These are phyloP conservation scores for Coenonympha arcania DNA, from an alignment of 2,888 invertebrate species.

Conservation along the genomic window DNA sequence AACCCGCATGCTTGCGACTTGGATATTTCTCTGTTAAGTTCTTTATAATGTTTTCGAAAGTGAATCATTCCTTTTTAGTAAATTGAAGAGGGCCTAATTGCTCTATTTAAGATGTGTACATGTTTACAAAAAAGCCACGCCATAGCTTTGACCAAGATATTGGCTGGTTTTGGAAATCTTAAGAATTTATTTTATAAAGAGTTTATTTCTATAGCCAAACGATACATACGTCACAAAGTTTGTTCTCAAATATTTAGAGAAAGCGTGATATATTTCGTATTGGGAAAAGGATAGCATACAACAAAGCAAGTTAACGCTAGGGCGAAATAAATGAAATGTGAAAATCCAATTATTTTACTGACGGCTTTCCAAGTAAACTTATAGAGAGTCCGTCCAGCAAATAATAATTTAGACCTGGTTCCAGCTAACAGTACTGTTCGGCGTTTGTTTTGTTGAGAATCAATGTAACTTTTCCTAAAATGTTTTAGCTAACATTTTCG, in stretches of 20 bases:
- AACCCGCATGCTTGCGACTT: no score
- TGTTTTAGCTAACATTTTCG: not conserved
- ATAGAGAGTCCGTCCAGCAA: slow-evolving; percentile 27
- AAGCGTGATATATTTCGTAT: not conserved
- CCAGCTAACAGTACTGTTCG: slow-evolving; percentile 3
- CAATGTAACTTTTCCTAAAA: slow-evolving; percentile 1
- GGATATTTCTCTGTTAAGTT: no score
- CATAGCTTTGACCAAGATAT: no score
- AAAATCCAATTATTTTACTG: slow-evolving; percentile 50
- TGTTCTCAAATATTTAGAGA: not conserved
- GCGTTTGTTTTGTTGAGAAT: slow-evolving; percentile 4
- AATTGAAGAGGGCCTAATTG: no score
- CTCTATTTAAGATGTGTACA: no score
- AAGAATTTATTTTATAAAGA: no score
- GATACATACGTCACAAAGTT: no score
- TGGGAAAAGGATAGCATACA: not conserved
- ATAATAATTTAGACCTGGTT: slow-evolving; percentile 21
- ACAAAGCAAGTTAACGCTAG: not conserved
- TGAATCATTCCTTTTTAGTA: no score
- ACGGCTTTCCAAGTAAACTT: slow-evolving; percentile 40
- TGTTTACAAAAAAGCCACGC: no score
- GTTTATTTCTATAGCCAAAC: no score
- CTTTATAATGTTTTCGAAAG: no score
- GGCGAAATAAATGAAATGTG: slow-evolving; percentile 32
- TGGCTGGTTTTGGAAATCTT: no score